These are phyloP conservation scores for Eptatretus atami DNA, from an alignment of 2,797 vertebrate genomes.

Conservation along the genomic window DNA sequence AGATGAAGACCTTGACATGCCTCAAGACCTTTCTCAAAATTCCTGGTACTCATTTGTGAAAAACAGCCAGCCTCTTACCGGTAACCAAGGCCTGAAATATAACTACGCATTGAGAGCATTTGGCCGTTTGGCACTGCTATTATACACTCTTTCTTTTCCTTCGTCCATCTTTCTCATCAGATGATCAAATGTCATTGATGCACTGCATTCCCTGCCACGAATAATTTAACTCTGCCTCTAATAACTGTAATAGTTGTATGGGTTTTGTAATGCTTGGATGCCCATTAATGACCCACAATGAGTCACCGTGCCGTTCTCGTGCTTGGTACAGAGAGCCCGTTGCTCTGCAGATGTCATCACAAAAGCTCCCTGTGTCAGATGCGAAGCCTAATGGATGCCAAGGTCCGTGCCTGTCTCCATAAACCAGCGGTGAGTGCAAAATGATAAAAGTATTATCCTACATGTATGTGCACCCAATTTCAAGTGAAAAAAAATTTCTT, in stretches of 20 bases:
- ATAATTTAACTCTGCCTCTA: too few species aligned
- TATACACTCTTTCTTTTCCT: neutral
- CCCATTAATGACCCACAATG: too few species aligned
- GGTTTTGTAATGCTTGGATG: too few species aligned
- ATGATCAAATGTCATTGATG: neutral
- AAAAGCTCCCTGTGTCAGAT: constrained; percentile 84
- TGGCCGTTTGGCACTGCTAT: neutral
- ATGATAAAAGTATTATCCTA: too few species aligned
- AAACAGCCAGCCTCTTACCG: constrained; percentile 45
- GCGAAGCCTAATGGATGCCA: constrained; percentile 59
- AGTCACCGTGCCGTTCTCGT: neutral
- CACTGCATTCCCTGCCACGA: neutral
- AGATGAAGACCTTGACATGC: constrained; percentile 42
- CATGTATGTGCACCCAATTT: too few species aligned
- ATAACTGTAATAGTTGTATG: too few species aligned
- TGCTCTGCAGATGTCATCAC: constrained; percentile 68
- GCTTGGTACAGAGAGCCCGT: constrained; percentile 32
- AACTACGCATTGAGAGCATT: neutral
- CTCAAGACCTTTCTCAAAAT: constrained; percentile 65
- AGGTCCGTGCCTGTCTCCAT: constrained; percentile 56
- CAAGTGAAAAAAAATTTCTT: too few species aligned
- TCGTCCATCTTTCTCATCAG: neutral
- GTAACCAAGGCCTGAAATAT: constrained; percentile 13
- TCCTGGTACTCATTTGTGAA: constrained; percentile 79
- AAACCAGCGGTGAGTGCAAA: constrained; percentile 51